Base-by-base conservation (phyloP, 2,888 invertebrate genomes). In the Pyrgus malvae region DNA sequence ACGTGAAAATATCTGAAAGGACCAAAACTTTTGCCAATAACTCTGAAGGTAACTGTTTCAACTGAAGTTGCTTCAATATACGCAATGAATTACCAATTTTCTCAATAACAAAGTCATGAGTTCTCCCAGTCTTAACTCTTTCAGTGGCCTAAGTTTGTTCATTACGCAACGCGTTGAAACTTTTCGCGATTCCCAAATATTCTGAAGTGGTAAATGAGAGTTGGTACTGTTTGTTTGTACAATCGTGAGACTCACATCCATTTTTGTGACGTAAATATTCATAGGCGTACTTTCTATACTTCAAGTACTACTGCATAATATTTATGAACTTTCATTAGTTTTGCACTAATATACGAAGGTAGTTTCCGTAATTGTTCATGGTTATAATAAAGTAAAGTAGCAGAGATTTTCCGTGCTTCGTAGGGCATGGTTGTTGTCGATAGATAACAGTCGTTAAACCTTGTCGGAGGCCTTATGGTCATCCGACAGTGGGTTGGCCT, bases 61-160 rank as follows among this genome's bases (percentile, higher is more conserved):
- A 63, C 58, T n/a, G 21, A 49, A 55, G 70, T 74, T 69, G 73
- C 76, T 71, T 68, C 68, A 76, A 76, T n/a, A n/a, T 70, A 61
- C 67, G 76, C 77, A 80, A 80, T 82, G 79, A 82, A 81, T 81
- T 77, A 81, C 78, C 73, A 78, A 82, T 82, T 82, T 80, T 74
- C 73, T 75, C 78, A 76, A 76, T 76, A 74, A 74, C 51, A 45
- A 44, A 79, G 74, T 76, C 76, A 67, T 64, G 73, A 78, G 72
- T n/a, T n/a, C 78, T 78, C 35, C 63, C 74, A 72, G 72, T 76
- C 77, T 76, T 74, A 77, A 78, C 78, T 80, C 80, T 78, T 82
- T 80, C 76, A 74, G 69, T 72, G n/a, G 73, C 67, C 61, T 67
- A 81, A 82, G 78, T 82, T 83, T 71, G 70, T 76, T 83, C 81